Evolutionary conservation across 2,113 vertebrate genomes (phyloP).

Genomic region (Scopus umbretta): DNA sequence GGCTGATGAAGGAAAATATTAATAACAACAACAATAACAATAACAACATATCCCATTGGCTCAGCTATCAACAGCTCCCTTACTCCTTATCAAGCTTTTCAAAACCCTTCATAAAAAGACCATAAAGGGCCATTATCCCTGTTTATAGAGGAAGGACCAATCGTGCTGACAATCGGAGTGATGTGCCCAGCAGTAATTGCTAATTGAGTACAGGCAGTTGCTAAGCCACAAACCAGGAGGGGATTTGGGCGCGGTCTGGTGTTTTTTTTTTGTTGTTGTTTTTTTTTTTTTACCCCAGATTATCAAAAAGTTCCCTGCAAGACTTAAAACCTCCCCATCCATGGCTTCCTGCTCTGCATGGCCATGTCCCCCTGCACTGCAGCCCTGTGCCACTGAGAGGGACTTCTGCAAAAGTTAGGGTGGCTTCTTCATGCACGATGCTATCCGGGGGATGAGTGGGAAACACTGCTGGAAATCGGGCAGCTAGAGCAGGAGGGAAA

Average conservation of each 20-base stretch:
- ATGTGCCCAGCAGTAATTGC: background rate
- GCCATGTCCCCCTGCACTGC: background rate
- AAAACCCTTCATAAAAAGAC: background rate
- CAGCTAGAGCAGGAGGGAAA: background rate
- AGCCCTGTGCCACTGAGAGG: accelerated
- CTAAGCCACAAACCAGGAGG: background rate
- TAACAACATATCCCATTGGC: background rate
- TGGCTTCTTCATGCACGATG: background rate
- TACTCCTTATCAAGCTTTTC: background rate
- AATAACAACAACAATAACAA: background rate
- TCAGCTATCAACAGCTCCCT: background rate
- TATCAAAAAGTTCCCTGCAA: background rate
- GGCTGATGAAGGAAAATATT: background rate
- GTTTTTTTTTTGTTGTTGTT: too few relatives aligned
- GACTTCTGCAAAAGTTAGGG: background rate
- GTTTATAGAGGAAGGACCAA: background rate
- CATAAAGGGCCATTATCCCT: background rate
- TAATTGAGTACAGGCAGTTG: background rate
- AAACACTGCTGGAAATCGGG: background rate
- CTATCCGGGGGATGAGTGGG: background rate
- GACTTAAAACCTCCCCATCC: accelerated
- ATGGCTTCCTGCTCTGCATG: accelerated
- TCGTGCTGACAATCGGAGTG: background rate
- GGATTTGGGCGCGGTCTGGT: background rate
- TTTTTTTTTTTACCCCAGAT: background rate